Base-by-base conservation (phyloP, 1,140 invertebrate genomes). In the Phthorimaea operculella region DNA sequence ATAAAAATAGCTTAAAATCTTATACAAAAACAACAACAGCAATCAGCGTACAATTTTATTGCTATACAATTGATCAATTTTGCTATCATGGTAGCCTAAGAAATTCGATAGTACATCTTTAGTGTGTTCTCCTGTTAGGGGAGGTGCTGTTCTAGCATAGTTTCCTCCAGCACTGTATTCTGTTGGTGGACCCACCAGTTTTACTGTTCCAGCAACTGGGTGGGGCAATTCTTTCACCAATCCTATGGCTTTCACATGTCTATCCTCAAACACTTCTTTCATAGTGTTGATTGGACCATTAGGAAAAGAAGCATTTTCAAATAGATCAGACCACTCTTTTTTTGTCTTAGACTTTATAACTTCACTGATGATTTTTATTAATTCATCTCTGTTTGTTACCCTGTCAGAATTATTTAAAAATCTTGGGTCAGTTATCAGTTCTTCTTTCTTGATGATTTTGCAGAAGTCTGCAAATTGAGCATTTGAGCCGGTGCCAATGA, bases 261-360 rank as follows among this genome's bases (percentile, higher is more conserved):
- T 91, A 87, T 98, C 95, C 49, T 90, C 87, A 76, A 98, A 99
- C 0, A 95, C 94, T 79, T 96, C 89, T 55, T 88, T 80, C 71
- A 98, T 90, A 12, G 87, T 90, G 86, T 99, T 99, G 0, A 99
- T 90, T 0, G 95, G 95, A 0, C 96, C 97, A 76, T 92, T 94
- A 3, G 97, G 95, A 76, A 98, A 96, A 1, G 91, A 81, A 6
- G 90, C 88, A 21, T 89, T 89, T 53, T 92, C 89, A 59, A 99
- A 92, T 53, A 90, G 74, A 4, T 85, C 62, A 47, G 89, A 80
- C 96, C 96, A 98, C 65, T 96, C 90, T 21, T 89, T 81, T 52
- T 91, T 94, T 0, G 89, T 90, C 71, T 95, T 92, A 11, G 83
- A 74, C 5, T 68, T 52, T 57, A 98, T 91, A 51, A 88, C 86